A percentile compares a stretch with the other conserved stretches of the same genome.
phyloP scores from a whole-genome alignment of 92 coral and sea anemone species.

The Palythoa grandiflora region DNA sequence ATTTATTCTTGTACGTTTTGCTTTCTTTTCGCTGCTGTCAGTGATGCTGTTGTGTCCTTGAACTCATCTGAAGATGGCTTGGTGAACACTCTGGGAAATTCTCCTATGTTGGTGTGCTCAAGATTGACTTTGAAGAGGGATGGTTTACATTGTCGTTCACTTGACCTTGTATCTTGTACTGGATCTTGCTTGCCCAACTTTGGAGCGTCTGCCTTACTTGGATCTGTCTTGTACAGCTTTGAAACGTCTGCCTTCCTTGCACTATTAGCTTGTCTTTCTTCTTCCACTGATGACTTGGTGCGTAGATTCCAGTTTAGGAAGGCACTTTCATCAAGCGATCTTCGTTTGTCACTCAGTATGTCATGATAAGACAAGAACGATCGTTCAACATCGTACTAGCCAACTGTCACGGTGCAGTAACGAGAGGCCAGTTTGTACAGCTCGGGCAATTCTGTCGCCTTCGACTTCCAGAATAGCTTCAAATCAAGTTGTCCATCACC shows the following conservation, averaged over 20 bases:
- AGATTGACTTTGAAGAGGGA: not conserved
- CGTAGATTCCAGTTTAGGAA: slow-evolving; percentile 46
- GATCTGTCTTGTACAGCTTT: slow-evolving; percentile 4
- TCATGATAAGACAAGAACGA: slow-evolving; percentile 39
- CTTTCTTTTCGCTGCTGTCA: not conserved
- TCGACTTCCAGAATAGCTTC: slow-evolving; percentile 43
- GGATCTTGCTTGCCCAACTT: slow-evolving; percentile 15
- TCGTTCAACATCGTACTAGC: slow-evolving; percentile 29
- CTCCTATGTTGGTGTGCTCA: slow-evolving; percentile 11
- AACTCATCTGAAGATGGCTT: slow-evolving; percentile 24
- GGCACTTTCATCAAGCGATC: slow-evolving; percentile 35
- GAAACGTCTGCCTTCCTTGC: slow-evolving; percentile 11
- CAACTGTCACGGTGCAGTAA: slow-evolving; percentile 28
- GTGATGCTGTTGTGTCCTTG: not conserved
- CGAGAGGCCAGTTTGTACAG: slow-evolving; percentile 33
- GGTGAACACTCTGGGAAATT: slow-evolving; percentile 21
- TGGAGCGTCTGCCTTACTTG: slow-evolving; percentile 1
- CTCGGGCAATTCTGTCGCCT: slow-evolving; percentile 23
- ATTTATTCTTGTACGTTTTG: not conserved
- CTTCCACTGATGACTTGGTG: slow-evolving; percentile 30
- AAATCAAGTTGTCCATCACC: slow-evolving; percentile 20
- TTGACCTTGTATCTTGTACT: slow-evolving; percentile 1
- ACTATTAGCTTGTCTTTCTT: slow-evolving; percentile 26
- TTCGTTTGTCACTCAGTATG: slow-evolving; percentile 30
- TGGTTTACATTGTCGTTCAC: not conserved